Evolutionary conservation across 37 sponge, comb jelly and placozoan species (phyloP), one percentile per base, ranked within the genome.

Genomic region (Oopsacas minuta): DNA sequence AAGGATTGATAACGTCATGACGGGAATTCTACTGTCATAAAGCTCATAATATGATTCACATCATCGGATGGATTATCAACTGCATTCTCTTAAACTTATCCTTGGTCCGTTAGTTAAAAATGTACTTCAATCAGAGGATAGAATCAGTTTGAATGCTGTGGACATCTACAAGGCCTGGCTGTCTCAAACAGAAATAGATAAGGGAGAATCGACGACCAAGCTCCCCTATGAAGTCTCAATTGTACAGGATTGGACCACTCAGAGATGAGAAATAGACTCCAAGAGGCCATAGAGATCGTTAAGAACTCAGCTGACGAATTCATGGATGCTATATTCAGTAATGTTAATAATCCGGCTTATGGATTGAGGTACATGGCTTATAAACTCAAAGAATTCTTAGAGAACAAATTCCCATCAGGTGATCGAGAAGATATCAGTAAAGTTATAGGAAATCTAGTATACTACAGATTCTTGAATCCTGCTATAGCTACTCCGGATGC

Each of bases 81-180:
- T 46, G 82, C 92, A 87, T 39, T 38, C 86, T 20, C 89, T 96
- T 53, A 52, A 87, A 15, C 90, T 89, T n/a, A 85, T 97, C 46
- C 86, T 97, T 52, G 90, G 90, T 34, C 93, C 93, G 0, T 91
- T 97, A 37, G 88, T 97, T 0, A 37, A 90, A 88, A 90, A 92
- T 38, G 90, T 97, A 30, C 39, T 97, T 83, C 84, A 86, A 28
- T 53, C 86, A 36, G 88, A 89, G 84, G 94, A 92, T 82, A 84
- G 94, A 52, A 82, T 83, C 12, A 85, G 92, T 20, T 82, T 87
- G 89, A 97, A 92, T 22, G 94, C 99, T 0, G 91, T 95, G 83
- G 96, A 98, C 37, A 90, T 98, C 39, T 98, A 98, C 91, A 93
- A 95, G 49, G 96, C 94, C 37, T 98, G 99, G 99, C 92, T 98